Evolutionary conservation across 1,140 invertebrate species (phyloP).

Genomic region (Araneus ventricosus): DNA sequence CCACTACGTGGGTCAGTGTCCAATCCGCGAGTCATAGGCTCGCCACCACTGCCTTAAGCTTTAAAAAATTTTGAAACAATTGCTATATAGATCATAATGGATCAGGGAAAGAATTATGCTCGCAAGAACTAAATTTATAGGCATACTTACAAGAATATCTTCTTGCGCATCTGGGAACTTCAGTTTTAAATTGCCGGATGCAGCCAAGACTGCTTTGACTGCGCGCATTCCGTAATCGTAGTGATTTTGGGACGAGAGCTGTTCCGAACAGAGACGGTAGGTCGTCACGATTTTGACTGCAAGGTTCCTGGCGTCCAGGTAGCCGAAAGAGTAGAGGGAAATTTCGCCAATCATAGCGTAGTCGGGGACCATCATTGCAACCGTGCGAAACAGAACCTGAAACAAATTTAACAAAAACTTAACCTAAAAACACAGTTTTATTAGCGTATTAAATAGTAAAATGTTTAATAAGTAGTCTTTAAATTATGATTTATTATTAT

Average conservation of each 20-base stretch:
- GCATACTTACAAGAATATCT: constrained; percentile 78
- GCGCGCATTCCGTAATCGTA: constrained; percentile 87
- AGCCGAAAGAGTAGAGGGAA: constrained; percentile 93
- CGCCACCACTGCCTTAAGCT: no score
- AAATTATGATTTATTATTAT: no score
- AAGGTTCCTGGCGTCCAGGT: constrained; percentile 88
- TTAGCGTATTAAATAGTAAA: no score
- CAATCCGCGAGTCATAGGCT: no score
- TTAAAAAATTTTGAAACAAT: no score
- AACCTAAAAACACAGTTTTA: no score
- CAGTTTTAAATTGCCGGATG: constrained; percentile 92
- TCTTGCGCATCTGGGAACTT: constrained; percentile 89
- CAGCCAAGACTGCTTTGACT: constrained; percentile 91
- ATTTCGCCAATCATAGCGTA: constrained; percentile 96
- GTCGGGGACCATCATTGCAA: constrained; percentile 97
- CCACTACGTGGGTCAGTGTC: no score
- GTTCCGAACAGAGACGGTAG: constrained; percentile 93
- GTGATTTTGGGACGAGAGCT: constrained; percentile 92
- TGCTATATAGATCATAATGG: no score
- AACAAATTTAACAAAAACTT: no score
- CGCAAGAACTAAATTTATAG: background rate
- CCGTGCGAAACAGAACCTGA: constrained; percentile 92
- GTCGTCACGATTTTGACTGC: constrained; percentile 94
- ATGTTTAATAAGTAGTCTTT: no score
- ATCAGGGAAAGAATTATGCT: no score